Evolutionary conservation across 2,888 invertebrate genomes (phyloP), one percentile per base, ranked within the genome.

Genomic region (Dastarcus helophoroides): DNA sequence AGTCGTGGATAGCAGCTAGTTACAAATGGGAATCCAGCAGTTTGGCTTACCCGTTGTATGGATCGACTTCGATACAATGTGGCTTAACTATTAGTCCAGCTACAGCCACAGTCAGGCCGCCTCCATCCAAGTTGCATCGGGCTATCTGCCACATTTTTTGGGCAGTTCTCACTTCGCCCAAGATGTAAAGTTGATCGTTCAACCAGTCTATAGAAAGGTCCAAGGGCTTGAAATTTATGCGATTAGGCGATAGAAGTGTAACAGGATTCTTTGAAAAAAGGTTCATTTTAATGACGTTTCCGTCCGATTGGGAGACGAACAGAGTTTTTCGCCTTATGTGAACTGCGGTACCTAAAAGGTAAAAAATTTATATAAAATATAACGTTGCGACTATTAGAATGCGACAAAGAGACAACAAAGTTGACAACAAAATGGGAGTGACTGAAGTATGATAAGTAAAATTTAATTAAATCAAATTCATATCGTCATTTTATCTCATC

Each of bases 131-230:
- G 50, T 77, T 75, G 50, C 82, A 84, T 28, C 81, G 67, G 31
- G 77, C 71, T 35, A 91, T 80, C 56, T 81, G 74, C 78, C 83
- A 86, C 26, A 62, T 58, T 58, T 62, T 26, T 60, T 64, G 31
- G 56, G 53, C 32, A 31, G 39, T 38, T 33, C 35, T 36, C 4
- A 77, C 72, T 58, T 83, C 78, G 0, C 81, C 84, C 15, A 89
- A 68, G 31, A 93, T 71, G 49, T 89, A 93, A 2, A 93, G 65
- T 34, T 83, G 76, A 36, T 79, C 71, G 51, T 86, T 84, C 17
- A 94, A 63, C 93, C 93, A 94, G 58, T 94, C 94, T 1, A 90
- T 73, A 2, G 84, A 79, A 5, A 86, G 52, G 40, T 78, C 77
- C 27, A 78, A 55, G 0, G 85, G 82, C 35, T 68, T 68, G 51